phyloP scores from a whole-genome alignment of 2,797 vertebrate species.

The Florisuga fusca region DNA sequence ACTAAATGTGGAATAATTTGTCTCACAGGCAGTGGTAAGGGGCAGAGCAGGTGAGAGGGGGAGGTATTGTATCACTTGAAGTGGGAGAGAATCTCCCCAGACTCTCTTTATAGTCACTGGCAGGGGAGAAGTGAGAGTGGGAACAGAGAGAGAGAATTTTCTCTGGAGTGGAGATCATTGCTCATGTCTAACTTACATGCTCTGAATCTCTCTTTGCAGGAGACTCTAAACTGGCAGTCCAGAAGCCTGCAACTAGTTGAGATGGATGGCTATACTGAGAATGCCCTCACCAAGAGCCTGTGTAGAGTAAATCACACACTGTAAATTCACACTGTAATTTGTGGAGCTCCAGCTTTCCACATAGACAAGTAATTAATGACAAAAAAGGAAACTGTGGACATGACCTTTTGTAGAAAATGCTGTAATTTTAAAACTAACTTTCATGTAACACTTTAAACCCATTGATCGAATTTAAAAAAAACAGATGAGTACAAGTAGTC shows the following conservation, averaged over 20 bases:
- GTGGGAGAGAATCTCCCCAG: background rate
- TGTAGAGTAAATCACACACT: background rate
- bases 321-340: background rate
- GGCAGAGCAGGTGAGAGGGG: background rate
- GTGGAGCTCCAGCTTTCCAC: background rate
- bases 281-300: background rate
- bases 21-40: background rate
- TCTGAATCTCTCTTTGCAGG: background rate
- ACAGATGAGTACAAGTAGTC: background rate
- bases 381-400: background rate
- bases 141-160: background rate
- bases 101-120: background rate
- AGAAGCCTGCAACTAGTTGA: background rate
- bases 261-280: background rate
- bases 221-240: rapidly evolving
- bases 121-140: too few species aligned
- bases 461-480: background rate
- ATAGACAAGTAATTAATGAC: background rate
- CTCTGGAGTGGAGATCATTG: background rate
- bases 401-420: background rate
- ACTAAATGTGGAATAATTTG: background rate
- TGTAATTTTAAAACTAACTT: background rate
- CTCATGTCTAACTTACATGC: rapidly evolving
- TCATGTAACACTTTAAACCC: background rate
- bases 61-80: background rate